Evolutionary conservation across 2,888 invertebrate species (phyloP).

Genomic region (Euzophera pinguis): DNA sequence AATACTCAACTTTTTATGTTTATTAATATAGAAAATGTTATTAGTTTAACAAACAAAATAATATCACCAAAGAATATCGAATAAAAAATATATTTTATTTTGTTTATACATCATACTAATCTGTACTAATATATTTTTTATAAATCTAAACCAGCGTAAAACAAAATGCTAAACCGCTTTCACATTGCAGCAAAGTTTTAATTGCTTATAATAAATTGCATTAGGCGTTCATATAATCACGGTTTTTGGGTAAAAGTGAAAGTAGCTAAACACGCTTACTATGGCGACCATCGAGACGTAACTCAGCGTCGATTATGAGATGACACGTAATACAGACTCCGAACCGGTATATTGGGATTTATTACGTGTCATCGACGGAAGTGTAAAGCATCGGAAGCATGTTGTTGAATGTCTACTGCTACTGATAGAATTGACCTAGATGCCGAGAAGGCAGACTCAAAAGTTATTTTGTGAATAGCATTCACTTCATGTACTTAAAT

Average conservation of each 20-base stretch:
- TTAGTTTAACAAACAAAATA: too few species aligned
- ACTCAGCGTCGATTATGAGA: conserved; percentile 49
- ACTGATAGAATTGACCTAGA: conserved; percentile 9
- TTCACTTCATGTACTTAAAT: background rate
- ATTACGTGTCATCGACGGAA: conserved; percentile 24
- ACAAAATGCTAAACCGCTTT: conserved; percentile 31
- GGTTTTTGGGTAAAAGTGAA: conserved; percentile 22
- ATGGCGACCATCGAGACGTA: conserved; percentile 33
- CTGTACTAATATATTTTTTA: background rate
- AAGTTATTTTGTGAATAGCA: conserved; percentile 1
- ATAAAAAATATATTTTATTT: too few species aligned
- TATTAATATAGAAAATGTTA: too few species aligned
- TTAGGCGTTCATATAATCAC: conserved; percentile 17
- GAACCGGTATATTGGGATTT: conserved; percentile 40
- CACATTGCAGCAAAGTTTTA: conserved; percentile 25
- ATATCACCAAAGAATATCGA: too few species aligned
- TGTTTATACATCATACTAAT: too few species aligned
- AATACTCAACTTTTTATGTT: too few species aligned
- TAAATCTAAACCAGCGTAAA: conserved; percentile 12
- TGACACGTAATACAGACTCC: conserved; percentile 46
- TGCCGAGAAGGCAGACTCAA: background rate
- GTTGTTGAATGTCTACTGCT: background rate
- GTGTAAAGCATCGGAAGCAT: conserved; percentile 22
- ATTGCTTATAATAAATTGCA: conserved; percentile 19
- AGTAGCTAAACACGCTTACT: conserved; percentile 14